Evolutionary conservation across 2,113 vertebrate genomes (phyloP).

Genomic region (Mirza zaza): DNA sequence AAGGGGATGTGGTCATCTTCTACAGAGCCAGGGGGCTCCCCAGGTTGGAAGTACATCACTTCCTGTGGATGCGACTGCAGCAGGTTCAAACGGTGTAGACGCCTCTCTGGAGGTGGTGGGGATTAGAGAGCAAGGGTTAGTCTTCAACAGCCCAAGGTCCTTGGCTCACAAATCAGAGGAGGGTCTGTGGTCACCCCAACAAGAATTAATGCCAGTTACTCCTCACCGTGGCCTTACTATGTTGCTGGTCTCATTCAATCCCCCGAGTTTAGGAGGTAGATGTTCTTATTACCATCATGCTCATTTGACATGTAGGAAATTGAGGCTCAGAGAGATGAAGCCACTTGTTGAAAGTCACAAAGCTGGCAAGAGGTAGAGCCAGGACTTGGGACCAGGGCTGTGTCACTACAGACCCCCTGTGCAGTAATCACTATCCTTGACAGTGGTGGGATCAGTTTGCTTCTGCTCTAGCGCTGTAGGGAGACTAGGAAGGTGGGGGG

Average conservation of each 20-base stretch:
- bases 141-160: neutral
- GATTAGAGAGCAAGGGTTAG: neutral
- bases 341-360: neutral
- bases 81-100: conserved; percentile 88
- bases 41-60: conserved; percentile 89
- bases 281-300: rapidly evolving
- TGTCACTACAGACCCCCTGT: neutral
- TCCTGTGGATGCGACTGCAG: conserved; percentile 86
- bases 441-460: neutral
- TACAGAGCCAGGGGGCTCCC: conserved; percentile 87
- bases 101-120: conserved; percentile 84
- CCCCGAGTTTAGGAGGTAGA: neutral
- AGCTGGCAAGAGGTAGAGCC: neutral
- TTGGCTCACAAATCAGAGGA: neutral
- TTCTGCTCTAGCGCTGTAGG: neutral
- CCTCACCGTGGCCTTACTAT: neutral
- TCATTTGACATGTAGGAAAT: conserved; percentile 18
- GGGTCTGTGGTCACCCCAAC: neutral
- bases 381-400: neutral
- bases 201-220: neutral
- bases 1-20: conserved; percentile 94
- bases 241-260: neutral
- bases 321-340: neutral
- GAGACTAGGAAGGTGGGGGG: neutral
- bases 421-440: neutral